Evolutionary conservation across 2,113 vertebrate species (phyloP).

Genomic region (Amblyornis subalaris): DNA sequence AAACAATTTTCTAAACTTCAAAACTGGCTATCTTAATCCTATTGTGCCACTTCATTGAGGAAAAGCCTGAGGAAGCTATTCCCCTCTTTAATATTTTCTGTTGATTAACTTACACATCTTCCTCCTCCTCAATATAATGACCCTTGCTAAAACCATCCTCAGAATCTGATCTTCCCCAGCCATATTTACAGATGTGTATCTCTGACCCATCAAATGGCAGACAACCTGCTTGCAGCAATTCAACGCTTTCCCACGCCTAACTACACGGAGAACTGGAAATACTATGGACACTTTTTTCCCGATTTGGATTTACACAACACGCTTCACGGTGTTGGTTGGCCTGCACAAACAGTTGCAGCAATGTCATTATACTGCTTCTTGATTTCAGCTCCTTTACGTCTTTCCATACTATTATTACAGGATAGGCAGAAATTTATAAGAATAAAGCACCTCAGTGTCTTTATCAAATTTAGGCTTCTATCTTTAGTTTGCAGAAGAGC

Average conservation of each 20-base stretch:
- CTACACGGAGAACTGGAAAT: background rate
- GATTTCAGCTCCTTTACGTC: background rate
- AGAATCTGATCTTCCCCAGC: background rate
- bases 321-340: background rate
- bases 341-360: background rate
- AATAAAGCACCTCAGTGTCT: background rate
- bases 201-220: background rate
- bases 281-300: background rate
- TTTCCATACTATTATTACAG: background rate
- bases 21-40: background rate
- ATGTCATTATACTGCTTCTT: background rate
- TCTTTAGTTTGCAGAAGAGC: background rate
- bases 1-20: background rate
- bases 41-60: background rate
- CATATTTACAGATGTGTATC: fast-evolving
- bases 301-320: background rate
- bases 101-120: background rate
- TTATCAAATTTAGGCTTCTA: background rate
- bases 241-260: background rate
- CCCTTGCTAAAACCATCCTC: background rate
- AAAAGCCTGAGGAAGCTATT: background rate
- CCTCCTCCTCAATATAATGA: background rate
- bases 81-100: background rate
- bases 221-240: background rate
- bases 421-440: background rate